Conservation (phyloP, 2,888 invertebrate genomes). For the Frankliniella intonsa region DNA sequence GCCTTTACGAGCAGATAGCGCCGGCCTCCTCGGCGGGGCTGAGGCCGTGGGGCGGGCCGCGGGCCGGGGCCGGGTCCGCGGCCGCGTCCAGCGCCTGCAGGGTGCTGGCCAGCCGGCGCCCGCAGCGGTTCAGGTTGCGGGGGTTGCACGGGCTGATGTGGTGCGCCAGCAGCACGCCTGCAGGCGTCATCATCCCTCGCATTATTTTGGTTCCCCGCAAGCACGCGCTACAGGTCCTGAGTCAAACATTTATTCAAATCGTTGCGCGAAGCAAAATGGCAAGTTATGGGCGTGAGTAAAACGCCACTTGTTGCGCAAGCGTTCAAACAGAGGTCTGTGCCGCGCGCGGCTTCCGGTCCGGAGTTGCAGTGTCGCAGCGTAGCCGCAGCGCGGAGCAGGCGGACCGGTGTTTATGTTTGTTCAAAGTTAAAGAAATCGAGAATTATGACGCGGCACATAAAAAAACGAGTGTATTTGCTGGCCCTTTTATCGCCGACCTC, state of each 20-base stretch:
- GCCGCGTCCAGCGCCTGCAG: conserved; percentile 6
- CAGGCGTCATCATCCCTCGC: not conserved
- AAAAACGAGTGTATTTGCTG: no score
- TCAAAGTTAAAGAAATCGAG: no score
- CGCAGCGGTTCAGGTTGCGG: conserved; percentile 4
- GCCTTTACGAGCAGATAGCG: not conserved
- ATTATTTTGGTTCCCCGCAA: not conserved
- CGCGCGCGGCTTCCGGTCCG: no score
- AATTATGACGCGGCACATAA: no score
- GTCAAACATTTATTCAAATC: not conserved
- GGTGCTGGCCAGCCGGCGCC: not conserved
- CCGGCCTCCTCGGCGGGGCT: not conserved
- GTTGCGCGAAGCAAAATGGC: not conserved
- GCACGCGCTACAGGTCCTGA: no score
- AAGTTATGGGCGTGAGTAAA: not conserved
- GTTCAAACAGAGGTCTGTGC: no score
- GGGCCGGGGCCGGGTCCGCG: not conserved
- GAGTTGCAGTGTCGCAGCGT: not conserved
- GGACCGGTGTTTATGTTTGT: not conserved
- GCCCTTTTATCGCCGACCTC: no score
- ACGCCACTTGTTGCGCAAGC: no score
- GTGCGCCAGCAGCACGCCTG: not conserved
- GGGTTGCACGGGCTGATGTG: conserved; percentile 20
- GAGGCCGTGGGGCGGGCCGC: not conserved
- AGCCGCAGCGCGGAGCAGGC: not conserved